Evolutionary conservation across 2,113 vertebrate species (phyloP).

Genomic region (Poecilia latipinna): DNA sequence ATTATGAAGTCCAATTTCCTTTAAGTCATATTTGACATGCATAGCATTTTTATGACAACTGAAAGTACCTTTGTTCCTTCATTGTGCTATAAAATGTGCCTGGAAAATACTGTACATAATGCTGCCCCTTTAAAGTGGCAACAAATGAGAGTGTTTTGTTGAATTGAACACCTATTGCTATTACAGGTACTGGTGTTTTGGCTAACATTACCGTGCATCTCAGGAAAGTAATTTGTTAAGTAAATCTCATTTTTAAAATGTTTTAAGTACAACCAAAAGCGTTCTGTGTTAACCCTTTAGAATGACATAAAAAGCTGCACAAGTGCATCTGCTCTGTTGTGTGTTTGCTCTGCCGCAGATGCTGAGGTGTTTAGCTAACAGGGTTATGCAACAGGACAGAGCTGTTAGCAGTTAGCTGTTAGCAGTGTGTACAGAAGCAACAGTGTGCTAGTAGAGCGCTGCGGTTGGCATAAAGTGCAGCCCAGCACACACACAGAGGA

Average conservation of each 20-base stretch:
- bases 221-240: not conserved
- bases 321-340: conserved; percentile 18
- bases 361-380: conserved; percentile 39
- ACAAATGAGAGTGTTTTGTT: too few relatives aligned
- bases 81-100: too few relatives aligned
- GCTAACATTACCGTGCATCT: not conserved
- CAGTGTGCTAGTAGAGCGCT: conserved; percentile 23
- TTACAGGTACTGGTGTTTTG: not conserved
- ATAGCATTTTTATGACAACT: too few relatives aligned
- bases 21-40: too few relatives aligned
- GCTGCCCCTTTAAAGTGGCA: too few relatives aligned
- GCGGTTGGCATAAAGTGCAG: not conserved
- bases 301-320: conserved; percentile 28
- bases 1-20: too few relatives aligned
- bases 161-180: not conserved
- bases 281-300: conserved; percentile 6
- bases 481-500: not conserved
- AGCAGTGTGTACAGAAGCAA: conserved; percentile 30
- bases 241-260: not conserved
- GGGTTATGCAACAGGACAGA: conserved; percentile 46
- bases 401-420: conserved; percentile 39
- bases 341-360: conserved; percentile 25
- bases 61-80: too few relatives aligned
- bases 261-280: not conserved
- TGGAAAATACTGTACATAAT: too few relatives aligned